Evolutionary conservation across 2,113 vertebrate species (phyloP).

Genomic region (Typhlomys cinereus): DNA sequence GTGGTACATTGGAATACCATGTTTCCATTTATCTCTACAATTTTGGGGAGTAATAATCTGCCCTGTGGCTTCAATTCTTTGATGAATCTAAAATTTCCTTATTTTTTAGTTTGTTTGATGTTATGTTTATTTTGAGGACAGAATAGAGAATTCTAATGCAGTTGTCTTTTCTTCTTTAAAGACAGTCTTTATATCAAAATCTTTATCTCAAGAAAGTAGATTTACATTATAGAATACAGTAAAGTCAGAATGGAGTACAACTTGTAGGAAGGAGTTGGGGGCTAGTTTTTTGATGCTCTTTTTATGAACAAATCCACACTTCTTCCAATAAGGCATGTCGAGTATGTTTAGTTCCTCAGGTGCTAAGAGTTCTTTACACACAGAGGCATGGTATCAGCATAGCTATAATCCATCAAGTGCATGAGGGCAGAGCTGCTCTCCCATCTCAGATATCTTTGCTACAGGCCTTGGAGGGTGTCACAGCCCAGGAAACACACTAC

Average conservation of each 20-base stretch:
- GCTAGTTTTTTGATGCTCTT: slow-evolving; percentile 32
- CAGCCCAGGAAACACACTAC: neutral
- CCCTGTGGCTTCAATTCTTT: neutral
- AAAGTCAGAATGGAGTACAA: neutral
- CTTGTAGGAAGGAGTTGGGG: slow-evolving; percentile 24
- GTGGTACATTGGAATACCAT: neutral
- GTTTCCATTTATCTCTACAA: neutral
- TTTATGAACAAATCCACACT: neutral
- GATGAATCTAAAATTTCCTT: neutral
- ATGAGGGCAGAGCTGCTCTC: neutral
- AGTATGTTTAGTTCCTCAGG: neutral
- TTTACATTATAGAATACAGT: neutral
- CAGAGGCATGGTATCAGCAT: neutral
- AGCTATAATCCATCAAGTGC: fast-evolving
- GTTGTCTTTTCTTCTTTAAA: slow-evolving; percentile 45
- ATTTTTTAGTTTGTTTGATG: neutral
- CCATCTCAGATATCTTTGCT: neutral
- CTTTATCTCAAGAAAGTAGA: too few relatives aligned
- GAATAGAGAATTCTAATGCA: neutral
- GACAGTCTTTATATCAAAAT: slow-evolving; percentile 56
- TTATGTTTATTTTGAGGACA: neutral
- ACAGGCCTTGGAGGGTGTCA: neutral
- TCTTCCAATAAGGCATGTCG: neutral
- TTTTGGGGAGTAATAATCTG: neutral
- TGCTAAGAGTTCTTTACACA: neutral